Conservation (phyloP, 2,113 vertebrate species). For the Pogonocichla stellata region DNA sequence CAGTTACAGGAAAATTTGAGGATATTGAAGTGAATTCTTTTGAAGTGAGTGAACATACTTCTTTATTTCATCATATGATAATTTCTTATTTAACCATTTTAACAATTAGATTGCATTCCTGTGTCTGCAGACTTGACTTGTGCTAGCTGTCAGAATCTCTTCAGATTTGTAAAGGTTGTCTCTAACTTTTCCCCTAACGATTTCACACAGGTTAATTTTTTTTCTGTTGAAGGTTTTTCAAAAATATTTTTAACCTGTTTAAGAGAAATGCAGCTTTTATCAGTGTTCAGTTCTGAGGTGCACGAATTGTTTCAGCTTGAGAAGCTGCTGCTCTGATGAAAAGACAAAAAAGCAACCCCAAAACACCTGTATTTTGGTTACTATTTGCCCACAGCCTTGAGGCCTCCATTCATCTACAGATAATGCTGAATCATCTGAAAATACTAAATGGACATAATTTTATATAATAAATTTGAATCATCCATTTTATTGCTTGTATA, state of each 20-base stretch:
- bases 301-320: background rate
- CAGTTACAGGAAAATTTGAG: conserved; percentile 91
- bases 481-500: background rate
- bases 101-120: background rate
- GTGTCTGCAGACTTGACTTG: background rate
- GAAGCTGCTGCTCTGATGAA: background rate
- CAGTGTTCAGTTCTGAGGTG: background rate
- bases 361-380: background rate
- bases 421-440: background rate
- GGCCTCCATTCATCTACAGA: background rate
- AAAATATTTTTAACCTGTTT: background rate
- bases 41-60: conserved; percentile 77
- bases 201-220: background rate
- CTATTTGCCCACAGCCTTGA: background rate
- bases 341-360: background rate
- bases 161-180: background rate
- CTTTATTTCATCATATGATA: background rate
- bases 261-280: background rate
- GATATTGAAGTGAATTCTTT: conserved; percentile 88
- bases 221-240: background rate
- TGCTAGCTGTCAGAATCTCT: background rate
- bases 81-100: background rate
- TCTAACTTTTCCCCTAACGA: background rate
- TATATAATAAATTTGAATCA: background rate
- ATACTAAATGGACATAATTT: background rate